These are phyloP conservation scores for Tapirus indicus DNA, from an alignment of 2,797 vertebrate species.

Conservation along the genomic window DNA sequence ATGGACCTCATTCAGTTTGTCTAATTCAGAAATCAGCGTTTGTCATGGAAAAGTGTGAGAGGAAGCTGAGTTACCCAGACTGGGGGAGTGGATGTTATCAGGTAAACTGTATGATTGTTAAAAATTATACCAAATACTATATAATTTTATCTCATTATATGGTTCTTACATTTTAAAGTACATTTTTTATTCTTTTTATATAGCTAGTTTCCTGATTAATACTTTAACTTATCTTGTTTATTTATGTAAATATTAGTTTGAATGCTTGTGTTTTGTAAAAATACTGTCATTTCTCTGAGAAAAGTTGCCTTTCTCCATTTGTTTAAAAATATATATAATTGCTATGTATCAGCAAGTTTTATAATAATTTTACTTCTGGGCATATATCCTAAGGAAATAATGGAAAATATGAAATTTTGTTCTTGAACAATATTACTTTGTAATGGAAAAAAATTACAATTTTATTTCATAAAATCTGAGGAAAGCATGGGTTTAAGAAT, in stretches of 20 bases:
- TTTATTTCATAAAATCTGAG: conserved; percentile 32
- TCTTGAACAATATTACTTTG: conserved; percentile 50
- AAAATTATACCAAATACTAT: background rate
- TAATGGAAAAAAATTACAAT: background rate
- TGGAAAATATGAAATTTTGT: conserved; percentile 36
- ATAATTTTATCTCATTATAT: background rate
- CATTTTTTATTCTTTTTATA: background rate
- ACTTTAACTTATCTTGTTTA: background rate
- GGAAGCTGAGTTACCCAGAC: conserved; percentile 95
- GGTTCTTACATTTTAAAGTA: conserved; percentile 41
- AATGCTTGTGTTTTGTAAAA: conserved; percentile 36
- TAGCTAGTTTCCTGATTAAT: background rate
- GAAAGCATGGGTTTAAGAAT: background rate
- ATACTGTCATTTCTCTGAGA: conserved; percentile 35
- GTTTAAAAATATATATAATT: conserved; percentile 32
- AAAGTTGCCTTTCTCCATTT: conserved; percentile 37
- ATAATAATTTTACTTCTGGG: conserved; percentile 47
- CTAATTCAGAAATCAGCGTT: conserved; percentile 96
- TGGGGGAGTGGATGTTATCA: conserved; percentile 99
- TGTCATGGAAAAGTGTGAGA: conserved; percentile 96
- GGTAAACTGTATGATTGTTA: conserved; percentile 84
- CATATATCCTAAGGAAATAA: conserved; percentile 16
- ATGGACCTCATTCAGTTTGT: conserved; percentile 95
- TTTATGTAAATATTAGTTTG: conserved; percentile 50
- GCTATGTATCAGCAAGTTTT: background rate